Evolutionary conservation across 2,797 vertebrate genomes (phyloP).

Genomic region (Lithobates sylvaticus): DNA sequence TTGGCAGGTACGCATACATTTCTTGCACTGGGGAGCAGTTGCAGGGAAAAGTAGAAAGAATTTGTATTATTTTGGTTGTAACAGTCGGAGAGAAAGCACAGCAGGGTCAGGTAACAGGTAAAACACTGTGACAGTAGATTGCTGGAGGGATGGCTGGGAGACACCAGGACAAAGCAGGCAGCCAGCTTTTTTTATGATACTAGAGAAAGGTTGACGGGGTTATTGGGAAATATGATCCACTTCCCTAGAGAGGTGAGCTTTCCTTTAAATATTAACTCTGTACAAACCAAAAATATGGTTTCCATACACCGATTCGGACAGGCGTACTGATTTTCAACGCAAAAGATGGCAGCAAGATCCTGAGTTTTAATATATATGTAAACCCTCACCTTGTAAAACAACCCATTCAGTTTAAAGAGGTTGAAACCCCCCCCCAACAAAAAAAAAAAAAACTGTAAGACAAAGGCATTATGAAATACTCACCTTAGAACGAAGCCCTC

Average conservation of each 20-base stretch:
- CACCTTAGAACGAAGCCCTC: too few relatives aligned
- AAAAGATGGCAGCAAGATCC: too few relatives aligned
- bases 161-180: conserved; percentile 9
- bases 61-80: neutral
- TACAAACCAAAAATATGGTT: too few relatives aligned
- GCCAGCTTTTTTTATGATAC: conserved; percentile 5
- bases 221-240: conserved; percentile 33
- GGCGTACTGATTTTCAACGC: too few relatives aligned
- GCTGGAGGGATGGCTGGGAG: conserved; percentile 6
- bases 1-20: neutral
- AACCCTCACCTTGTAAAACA: too few relatives aligned
- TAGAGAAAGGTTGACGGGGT: conserved; percentile 20
- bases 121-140: neutral
- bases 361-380: too few relatives aligned
- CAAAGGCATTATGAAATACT: too few relatives aligned
- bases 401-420: too few relatives aligned
- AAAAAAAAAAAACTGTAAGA: too few relatives aligned
- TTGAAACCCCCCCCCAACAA: too few relatives aligned
- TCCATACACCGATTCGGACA: too few relatives aligned
- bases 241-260: conserved; percentile 9
- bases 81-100: neutral
- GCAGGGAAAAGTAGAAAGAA: neutral
- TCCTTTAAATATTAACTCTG: neutral
- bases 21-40: neutral
- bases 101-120: neutral